These are phyloP conservation scores for Oxytorus armatus DNA, from an alignment of 2,888 invertebrate genomes.

Conservation along the genomic window DNA sequence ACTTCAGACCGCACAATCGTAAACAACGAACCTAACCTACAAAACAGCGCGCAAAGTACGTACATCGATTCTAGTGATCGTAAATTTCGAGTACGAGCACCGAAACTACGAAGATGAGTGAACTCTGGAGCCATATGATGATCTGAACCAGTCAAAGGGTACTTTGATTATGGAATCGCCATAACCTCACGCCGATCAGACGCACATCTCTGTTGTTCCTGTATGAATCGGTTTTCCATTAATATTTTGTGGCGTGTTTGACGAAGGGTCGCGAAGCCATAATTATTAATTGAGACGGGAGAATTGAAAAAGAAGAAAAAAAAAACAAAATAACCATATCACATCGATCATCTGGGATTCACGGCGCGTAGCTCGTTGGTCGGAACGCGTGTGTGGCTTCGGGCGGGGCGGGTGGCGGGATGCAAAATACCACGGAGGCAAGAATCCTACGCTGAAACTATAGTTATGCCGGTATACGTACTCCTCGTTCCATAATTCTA, in stretches of 20 bases:
- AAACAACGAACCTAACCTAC: too few relatives aligned
- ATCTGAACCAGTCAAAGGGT: too few relatives aligned
- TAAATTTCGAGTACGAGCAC: too few relatives aligned
- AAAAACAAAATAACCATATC: too few relatives aligned
- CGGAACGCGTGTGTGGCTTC: conserved; percentile 17
- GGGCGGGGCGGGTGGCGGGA: conserved; percentile 30
- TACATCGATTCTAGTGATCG: too few relatives aligned
- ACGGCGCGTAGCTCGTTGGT: conserved; percentile 38
- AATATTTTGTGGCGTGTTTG: neutral
- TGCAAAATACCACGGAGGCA: conserved; percentile 49
- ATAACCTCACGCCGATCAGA: too few relatives aligned
- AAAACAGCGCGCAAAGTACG: too few relatives aligned
- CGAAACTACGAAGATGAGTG: too few relatives aligned
- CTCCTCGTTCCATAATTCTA: conserved; percentile 33
- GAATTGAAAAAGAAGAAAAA: conserved; percentile 9
- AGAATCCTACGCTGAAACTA: conserved; percentile 57
- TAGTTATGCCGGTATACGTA: conserved; percentile 20
- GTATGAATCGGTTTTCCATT: neutral
- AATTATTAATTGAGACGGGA: neutral
- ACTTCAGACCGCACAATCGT: too few relatives aligned
- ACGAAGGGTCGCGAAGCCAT: neutral
- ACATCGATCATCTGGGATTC: conserved; percentile 57
- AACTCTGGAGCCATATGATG: too few relatives aligned
- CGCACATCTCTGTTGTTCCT: too few relatives aligned
- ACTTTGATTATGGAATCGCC: too few relatives aligned